Evolutionary conservation across 2,113 vertebrate genomes (phyloP), one percentile per base, ranked within the genome.

Genomic region (Bubalus kerabau): DNA sequence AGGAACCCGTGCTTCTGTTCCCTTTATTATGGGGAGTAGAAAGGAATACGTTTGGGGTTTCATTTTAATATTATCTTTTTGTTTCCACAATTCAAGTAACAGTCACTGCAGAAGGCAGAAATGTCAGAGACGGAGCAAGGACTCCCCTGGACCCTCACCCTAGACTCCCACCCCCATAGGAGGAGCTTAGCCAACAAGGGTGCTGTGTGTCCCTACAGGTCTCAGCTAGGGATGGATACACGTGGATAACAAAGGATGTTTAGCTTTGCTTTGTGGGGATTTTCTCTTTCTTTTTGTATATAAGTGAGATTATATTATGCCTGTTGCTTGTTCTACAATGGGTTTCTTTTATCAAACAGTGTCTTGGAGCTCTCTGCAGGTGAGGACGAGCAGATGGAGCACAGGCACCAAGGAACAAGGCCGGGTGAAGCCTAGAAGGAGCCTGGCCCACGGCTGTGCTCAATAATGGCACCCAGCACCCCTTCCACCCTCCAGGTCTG

Each of bases 381-480:
- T 26, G 48, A 92, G 62, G 76, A 57, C 7, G 10, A 0, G 2
- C 7, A 46, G 52, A 28, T 40, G 2, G 32, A 23, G 46, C 74
- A 40, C 10, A 56, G 82, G 48, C 8, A 5, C 86, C 48, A 11
- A 86, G n/a, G n/a, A 60, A 46, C 0, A 2, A 81, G 43, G 36
- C 7, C 0, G 0, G 2, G 12, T 5, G 13, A 17, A 36, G 52
- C 24, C 13, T 40, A 81, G 48, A 28, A 71, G 2, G 8, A 0
- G 1, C 81, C 82, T 2, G 17, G 83, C 54, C 36, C 71, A 2
- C 0, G 6, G 87, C 21, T 8, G 60, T 11, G 74, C 76, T 56
- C 59, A 15, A 40, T 11, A 7, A n/a, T 21, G 43, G 85, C 17
- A 40, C 14, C 52, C 21, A 30, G 24, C 28, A 7, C 6, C 3